These are phyloP conservation scores for Sinopyrophorus schimmeli DNA, from an alignment of 2,888 invertebrate genomes.

Conservation along the genomic window DNA sequence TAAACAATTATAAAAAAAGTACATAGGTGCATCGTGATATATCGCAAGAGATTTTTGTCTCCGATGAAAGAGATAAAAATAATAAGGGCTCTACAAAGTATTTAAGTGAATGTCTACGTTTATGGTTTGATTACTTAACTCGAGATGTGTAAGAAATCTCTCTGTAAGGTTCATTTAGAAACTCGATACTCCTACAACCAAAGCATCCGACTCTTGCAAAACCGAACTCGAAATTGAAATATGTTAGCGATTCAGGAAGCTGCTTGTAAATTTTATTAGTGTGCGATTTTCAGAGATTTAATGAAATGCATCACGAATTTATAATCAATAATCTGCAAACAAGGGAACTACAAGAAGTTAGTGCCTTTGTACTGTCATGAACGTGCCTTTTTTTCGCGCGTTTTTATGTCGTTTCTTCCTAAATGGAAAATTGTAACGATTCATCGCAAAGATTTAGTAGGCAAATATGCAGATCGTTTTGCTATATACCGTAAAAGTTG, in stretches of 20 bases:
- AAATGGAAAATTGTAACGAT: not conserved
- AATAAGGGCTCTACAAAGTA: no score
- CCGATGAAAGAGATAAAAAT: no score
- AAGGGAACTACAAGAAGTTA: conserved; percentile 2
- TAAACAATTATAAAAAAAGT: no score
- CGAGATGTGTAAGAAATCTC: conserved; percentile 10
- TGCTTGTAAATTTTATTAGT: not conserved
- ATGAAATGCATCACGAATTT: conserved; percentile 2
- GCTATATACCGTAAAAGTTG: conserved; percentile 2
- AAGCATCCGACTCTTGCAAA: conserved; percentile 5
- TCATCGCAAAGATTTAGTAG: conserved; percentile 3
- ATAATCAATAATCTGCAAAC: not conserved
- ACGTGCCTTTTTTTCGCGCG: no score
- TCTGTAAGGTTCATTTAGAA: conserved; percentile 14
- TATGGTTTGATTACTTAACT: conserved; percentile 17
- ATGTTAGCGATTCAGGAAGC: conserved; percentile 8
- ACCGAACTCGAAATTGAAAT: no score
- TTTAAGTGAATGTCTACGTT: conserved; percentile 19
- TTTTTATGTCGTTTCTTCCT: not conserved
- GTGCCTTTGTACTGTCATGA: no score
- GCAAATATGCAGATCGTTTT: not conserved
- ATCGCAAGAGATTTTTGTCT: no score
- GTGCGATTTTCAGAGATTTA: conserved; percentile 3
- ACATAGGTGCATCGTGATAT: no score
- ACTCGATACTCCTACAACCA: conserved; percentile 20